phyloP scores from a whole-genome alignment of 2,797 vertebrate genomes.

The Pseudocheirus occidentalis region DNA sequence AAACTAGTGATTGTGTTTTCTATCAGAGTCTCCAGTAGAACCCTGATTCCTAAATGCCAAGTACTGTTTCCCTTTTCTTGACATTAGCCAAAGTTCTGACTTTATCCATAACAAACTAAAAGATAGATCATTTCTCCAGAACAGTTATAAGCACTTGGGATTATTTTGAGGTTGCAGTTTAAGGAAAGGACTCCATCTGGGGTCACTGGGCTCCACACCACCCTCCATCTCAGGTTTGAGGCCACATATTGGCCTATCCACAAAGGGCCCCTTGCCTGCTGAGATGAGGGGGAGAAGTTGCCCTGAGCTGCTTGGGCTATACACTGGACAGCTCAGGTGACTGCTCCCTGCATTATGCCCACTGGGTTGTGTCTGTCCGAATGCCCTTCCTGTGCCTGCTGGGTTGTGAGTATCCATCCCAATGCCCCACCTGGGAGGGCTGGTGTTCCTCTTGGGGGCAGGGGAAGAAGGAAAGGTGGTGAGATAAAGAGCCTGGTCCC shows the following conservation, averaged over 20 bases:
- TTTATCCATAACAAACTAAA: not conserved
- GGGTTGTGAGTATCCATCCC: not conserved
- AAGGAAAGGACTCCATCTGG: not conserved
- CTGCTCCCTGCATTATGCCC: not conserved
- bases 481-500: rapidly evolving
- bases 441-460: not conserved
- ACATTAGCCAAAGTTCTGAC: not conserved
- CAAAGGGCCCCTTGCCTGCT: not conserved
- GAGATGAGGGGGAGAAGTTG: not conserved
- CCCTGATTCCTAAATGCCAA: not conserved
- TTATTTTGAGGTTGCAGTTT: not conserved
- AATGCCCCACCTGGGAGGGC: not conserved
- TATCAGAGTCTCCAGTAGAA: not conserved
- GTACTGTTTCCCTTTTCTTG: not conserved
- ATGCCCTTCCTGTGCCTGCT: not conserved
- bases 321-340: not conserved
- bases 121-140: not conserved
- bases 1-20: not conserved
- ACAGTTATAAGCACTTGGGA: not conserved
- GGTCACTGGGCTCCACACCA: too few species aligned
- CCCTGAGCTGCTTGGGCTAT: not conserved
- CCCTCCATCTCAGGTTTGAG: not conserved
- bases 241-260: not conserved
- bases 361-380: not conserved
- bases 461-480: too few species aligned